Evolutionary conservation across 1,140 invertebrate species (phyloP), one percentile per base, ranked within the genome.

Genomic region (Drosophila tsacasi): DNA sequence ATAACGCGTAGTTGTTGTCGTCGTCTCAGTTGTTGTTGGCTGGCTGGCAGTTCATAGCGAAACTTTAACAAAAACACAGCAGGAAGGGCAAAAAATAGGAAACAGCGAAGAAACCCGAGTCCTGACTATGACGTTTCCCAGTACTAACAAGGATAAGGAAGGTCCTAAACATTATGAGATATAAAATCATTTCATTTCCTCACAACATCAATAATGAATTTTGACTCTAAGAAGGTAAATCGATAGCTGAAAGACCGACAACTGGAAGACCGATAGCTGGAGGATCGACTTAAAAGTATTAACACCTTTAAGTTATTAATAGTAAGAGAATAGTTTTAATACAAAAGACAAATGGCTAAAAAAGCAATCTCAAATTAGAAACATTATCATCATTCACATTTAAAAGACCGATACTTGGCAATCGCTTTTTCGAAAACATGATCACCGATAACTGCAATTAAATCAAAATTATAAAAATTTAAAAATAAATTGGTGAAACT

Each of bases 1-100:
- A 81, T 84, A 85, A 74, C 68, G 83, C 63, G 47, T 65, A 68
- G 47, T 52, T 60, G 58, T 62, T 47, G 68, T 73, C 68, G 46
- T 49, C 23, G 46, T 27, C 47, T 49, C 12, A 60, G 81, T 77
- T 67, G 62, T 76, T 80, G 73, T 75, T 79, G 73, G 65, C 65
- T 68, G 27, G 35, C 50, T 72, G 54, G 54, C 71, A 47, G 58
- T 78, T 75, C 75, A 75, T 73, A 55, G 59, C 69, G 64, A 67
- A 68, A 54, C 74, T 68, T 59, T 52, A 68, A 37, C 55, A 61
- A 32, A 55, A 55, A 61, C 47, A 42, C 13, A 12, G 21, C 35
- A 21, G 25, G 25, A 23, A 42, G 32, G 21, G 23, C 30, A 39
- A 27, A 54, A 62, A 30, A 23, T 1, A 49, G n/a, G 40, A 50